Base-by-base conservation (phyloP, 2,888 invertebrate species). In the Drosophila acutilabella region DNA sequence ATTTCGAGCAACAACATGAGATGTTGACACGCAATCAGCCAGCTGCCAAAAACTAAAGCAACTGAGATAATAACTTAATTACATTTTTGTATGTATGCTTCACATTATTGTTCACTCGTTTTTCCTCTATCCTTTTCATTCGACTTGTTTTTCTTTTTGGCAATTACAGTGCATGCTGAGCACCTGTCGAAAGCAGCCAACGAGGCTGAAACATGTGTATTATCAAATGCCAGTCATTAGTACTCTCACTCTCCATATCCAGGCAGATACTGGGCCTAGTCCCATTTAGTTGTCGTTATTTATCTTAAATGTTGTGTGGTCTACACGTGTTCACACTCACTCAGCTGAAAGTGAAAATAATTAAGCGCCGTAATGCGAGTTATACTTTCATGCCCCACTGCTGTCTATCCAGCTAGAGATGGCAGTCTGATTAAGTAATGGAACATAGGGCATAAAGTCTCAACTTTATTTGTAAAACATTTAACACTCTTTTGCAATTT, bases 171-270 rank as follows among this genome's bases (percentile, higher is more conserved):
- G 81, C 81, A 68, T 53, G 69, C 71, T 52, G 79, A 76, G 65
- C 77, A 80, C 78, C 78, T 78, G 78, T 78, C 78, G 77, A 77
- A 72, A 61, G 44, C 80, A 72, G 77, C 59, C 51, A 74, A 20
- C 47, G 60, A 68, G 16, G 48, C 56, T 45, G 70, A 67, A 74
- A 87, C 84, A 87, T 84, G 85, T 87, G 88, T 84, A 84, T 89
- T 89, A 89, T 80, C 88, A 84, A 87, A 83, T 75, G 78, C 68
- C 73, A 83, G 73, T 84, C 88, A 84, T 84, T 89, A 87, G 78
- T 50, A 47, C 36, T 8, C 8, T 30, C 8, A 20, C 51, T 50
- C 53, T 50, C 53, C 42, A 36, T 36, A 23, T 38, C n/a, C 8
- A 13, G 18, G 45, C 36, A 45, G 44, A 47, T 40, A 45, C 42